Percentiles rank a stretch among this genome's conserved stretches.
Evolutionary conservation across 2,797 vertebrate species (phyloP).

Genomic region (Alauda arvensis): DNA sequence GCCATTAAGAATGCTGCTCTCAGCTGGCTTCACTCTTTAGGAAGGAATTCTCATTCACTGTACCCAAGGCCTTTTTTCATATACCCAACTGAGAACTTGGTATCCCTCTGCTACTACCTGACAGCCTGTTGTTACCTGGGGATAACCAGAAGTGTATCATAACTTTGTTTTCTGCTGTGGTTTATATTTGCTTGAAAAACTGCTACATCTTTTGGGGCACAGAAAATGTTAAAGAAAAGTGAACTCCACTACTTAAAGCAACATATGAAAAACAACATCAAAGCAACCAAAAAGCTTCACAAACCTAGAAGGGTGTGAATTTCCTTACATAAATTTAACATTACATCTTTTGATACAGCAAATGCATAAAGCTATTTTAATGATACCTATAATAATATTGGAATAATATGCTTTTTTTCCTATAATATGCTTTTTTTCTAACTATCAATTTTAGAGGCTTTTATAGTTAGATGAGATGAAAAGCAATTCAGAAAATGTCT

Average conservation of each 20-base stretch:
- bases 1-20: neutral
- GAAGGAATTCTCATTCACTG: neutral
- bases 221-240: neutral
- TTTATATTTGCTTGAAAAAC: neutral
- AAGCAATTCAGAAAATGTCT: neutral
- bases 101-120: neutral
- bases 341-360: neutral
- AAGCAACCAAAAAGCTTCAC: neutral
- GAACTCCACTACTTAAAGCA: neutral
- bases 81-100: neutral
- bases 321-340: neutral
- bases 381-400: neutral
- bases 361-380: neutral
- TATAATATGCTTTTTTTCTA: neutral
- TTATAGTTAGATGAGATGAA: neutral
- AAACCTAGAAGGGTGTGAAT: neutral
- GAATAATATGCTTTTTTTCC: neutral
- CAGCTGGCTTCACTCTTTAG: neutral
- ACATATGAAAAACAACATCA: neutral
- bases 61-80: neutral
- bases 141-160: neutral
- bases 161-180: neutral
- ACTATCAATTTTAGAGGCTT: neutral
- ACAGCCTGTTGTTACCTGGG: neutral
- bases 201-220: neutral